phyloP scores from a whole-genome alignment of 2,113 vertebrate species.

The Pomatorhinus ruficollis region DNA sequence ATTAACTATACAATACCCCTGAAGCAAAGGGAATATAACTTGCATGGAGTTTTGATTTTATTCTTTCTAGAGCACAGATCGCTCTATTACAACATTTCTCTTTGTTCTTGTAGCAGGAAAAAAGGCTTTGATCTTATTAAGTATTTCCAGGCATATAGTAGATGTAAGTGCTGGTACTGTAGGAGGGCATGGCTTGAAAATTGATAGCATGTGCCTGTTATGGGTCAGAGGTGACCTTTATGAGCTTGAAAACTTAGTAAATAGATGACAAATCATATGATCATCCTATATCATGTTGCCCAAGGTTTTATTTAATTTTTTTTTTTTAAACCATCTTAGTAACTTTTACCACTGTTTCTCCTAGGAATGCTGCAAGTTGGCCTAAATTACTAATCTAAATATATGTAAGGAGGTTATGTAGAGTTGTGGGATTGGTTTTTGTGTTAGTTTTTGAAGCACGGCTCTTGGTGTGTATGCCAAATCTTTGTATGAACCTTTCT shows the following conservation, averaged over 20 bases:
- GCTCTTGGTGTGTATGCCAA: not conserved
- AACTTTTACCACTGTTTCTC: not conserved
- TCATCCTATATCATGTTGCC: constrained; percentile 35
- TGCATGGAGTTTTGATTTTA: constrained; percentile 77
- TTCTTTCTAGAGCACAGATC: constrained; percentile 72
- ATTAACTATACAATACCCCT: constrained; percentile 58
- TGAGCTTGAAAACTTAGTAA: constrained; percentile 85
- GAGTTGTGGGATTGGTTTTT: not conserved
- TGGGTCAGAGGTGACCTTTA: constrained; percentile 82
- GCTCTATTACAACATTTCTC: constrained; percentile 79
- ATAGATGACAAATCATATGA: constrained; percentile 76
- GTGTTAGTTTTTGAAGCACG: not conserved
- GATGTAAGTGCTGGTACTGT: constrained; percentile 66
- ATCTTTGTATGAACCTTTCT: not conserved
- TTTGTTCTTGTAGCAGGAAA: constrained; percentile 83
- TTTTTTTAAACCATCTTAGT: not conserved
- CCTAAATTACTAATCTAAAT: not conserved
- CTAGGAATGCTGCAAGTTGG: not conserved
- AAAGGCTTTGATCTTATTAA: constrained; percentile 92
- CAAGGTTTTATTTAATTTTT: not conserved
- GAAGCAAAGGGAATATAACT: constrained; percentile 64
- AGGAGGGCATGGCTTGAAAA: constrained; percentile 81
- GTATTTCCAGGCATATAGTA: constrained; percentile 90
- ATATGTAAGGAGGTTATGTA: not conserved
- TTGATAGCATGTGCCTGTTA: constrained; percentile 85